Evolutionary conservation across 2,797 vertebrate species (phyloP).

Genomic region (Xenopus petersii): DNA sequence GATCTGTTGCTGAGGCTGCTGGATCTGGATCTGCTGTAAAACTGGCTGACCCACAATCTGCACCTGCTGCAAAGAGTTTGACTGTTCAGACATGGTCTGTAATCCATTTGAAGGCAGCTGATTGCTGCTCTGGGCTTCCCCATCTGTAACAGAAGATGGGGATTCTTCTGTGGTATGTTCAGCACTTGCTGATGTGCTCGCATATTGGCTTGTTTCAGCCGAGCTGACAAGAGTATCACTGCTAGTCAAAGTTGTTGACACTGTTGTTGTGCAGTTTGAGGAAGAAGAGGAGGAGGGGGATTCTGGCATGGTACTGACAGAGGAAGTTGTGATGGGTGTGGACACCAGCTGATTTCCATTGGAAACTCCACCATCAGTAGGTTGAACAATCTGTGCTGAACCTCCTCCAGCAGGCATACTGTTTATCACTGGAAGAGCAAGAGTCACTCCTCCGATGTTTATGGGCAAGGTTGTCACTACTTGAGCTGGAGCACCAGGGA

Average conservation of each 20-base stretch:
- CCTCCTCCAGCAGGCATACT: constrained; percentile 78
- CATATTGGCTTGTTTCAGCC: constrained; percentile 75
- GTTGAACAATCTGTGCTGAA: constrained; percentile 83
- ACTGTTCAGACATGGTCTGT: constrained; percentile 76
- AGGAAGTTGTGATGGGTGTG: constrained; percentile 75
- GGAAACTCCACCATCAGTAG: constrained; percentile 81
- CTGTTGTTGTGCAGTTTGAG: constrained; percentile 69
- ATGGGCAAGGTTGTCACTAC: constrained; percentile 95
- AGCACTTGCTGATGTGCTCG: constrained; percentile 67
- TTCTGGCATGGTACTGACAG: constrained; percentile 69
- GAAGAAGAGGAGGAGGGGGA: constrained; percentile 72
- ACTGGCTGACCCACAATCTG: constrained; percentile 93
- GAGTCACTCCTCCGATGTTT: constrained; percentile 93
- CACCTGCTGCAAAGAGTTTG: constrained; percentile 88
- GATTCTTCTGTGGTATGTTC: constrained; percentile 68
- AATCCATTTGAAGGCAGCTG: constrained; percentile 87
- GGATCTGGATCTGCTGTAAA: constrained; percentile 91
- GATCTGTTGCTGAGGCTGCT: constrained; percentile 79
- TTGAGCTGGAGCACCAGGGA: constrained; percentile 88
- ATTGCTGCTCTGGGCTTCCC: constrained; percentile 71
- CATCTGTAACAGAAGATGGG: constrained; percentile 64
- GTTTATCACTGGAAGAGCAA: constrained; percentile 94
- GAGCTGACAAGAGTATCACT: constrained; percentile 73
- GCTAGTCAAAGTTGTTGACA: constrained; percentile 70
- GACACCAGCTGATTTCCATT: constrained; percentile 87